phyloP scores from a whole-genome alignment of 1,140 invertebrate genomes.

The Dreissena polymorpha region DNA sequence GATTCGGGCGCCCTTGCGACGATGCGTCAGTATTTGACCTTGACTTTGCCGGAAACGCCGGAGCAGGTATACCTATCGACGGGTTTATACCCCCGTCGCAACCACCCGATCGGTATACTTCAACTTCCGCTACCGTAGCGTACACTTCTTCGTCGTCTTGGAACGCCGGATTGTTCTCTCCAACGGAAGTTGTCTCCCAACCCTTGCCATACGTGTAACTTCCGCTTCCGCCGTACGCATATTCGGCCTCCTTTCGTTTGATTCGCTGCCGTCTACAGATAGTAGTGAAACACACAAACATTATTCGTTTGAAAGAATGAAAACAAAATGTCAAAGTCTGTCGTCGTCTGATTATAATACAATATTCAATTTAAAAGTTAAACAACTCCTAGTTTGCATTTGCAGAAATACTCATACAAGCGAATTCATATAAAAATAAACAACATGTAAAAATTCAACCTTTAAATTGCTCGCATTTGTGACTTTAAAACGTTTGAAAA shows the following conservation, averaged over 20 bases:
- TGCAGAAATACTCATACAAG: no score
- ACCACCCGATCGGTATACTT: background rate
- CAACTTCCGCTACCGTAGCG: constrained; percentile 41
- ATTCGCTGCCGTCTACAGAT: constrained; percentile 25
- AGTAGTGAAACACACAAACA: background rate
- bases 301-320: background rate
- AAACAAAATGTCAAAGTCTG: background rate
- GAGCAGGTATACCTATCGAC: background rate
- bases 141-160: constrained; percentile 19
- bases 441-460: no score
- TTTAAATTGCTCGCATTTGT: no score
- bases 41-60: background rate
- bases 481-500: no score
- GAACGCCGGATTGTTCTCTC: background rate
- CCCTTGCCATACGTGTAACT: constrained; percentile 47
- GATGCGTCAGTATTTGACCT: background rate
- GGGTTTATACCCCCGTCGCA: constrained; percentile 16
- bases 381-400: no score
- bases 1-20: background rate
- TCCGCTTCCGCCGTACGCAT: constrained; percentile 33
- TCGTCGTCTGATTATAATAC: no score
- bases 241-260: constrained; percentile 24
- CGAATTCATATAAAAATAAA: no score
- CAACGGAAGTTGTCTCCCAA: constrained; percentile 11
- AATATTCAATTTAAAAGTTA: no score